These are phyloP conservation scores for Cheilosia impressa DNA, from an alignment of 2,888 invertebrate genomes.

Conservation along the genomic window DNA sequence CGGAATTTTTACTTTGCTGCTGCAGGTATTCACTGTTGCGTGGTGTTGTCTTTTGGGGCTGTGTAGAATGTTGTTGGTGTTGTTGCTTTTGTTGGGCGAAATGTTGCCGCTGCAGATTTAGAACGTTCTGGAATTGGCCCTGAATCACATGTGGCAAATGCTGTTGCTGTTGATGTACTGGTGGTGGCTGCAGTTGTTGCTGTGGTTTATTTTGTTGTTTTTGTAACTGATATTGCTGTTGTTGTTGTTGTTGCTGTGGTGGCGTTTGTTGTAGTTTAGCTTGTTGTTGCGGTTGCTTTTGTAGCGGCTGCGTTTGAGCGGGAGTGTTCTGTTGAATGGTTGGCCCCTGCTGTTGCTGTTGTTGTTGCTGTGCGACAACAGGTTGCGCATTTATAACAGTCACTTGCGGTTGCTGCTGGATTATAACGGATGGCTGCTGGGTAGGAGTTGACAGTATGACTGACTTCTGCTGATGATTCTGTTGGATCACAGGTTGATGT, in stretches of 20 bases:
- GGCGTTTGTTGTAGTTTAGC: conserved; percentile 25
- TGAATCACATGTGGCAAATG: conserved; percentile 76
- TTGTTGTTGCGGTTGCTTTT: conserved; percentile 42
- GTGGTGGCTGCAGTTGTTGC: conserved; percentile 49
- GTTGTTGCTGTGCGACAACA: conserved; percentile 17
- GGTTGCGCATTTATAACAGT: conserved; percentile 55
- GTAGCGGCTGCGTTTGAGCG: conserved; percentile 32
- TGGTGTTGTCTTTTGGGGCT: conserved; percentile 78
- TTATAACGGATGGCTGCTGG: conserved; percentile 70
- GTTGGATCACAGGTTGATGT: conserved; percentile 74
- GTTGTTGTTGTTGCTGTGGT: conserved; percentile 41
- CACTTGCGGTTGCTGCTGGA: conserved; percentile 59
- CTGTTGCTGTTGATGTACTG: conserved; percentile 42
- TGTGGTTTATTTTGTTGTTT: conserved; percentile 40
- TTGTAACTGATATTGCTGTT: conserved; percentile 16
- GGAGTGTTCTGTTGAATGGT: conserved; percentile 40
- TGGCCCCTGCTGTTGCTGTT: neutral
- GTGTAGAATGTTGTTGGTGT: conserved; percentile 67
- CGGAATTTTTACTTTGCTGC: conserved; percentile 78
- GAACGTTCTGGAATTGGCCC: conserved; percentile 79
- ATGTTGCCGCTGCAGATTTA: conserved; percentile 78
- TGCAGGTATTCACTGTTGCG: conserved; percentile 78
- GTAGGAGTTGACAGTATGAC: conserved; percentile 66
- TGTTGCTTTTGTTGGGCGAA: conserved; percentile 75
- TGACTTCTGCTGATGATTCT: conserved; percentile 72